phyloP scores from a whole-genome alignment of 2,113 vertebrate genomes.

The Thalassoma bifasciatum region DNA sequence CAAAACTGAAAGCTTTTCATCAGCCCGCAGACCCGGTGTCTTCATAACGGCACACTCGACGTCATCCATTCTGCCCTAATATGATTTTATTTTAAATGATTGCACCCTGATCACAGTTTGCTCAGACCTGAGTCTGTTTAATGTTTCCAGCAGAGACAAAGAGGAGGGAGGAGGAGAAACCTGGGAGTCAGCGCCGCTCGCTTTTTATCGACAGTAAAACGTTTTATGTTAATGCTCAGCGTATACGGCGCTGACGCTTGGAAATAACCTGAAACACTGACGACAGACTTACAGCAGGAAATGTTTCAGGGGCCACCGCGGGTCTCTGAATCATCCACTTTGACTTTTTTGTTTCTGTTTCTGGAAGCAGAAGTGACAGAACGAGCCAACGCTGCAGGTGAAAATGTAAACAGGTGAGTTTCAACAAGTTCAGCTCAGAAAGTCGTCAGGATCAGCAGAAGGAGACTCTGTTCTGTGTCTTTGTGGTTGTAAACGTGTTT shows the following conservation, averaged over 20 bases:
- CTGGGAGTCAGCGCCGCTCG: too few relatives aligned
- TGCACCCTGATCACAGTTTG: background rate
- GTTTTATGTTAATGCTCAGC: conserved; percentile 12
- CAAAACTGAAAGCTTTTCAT: conserved; percentile 13
- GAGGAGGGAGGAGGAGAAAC: too few relatives aligned
- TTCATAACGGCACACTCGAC: conserved; percentile 8
- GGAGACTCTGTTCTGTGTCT: too few relatives aligned
- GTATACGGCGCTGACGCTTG: background rate
- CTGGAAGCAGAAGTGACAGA: too few relatives aligned
- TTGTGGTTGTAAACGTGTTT: too few relatives aligned
- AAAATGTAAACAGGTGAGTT: too few relatives aligned
- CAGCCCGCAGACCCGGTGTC: conserved; percentile 1
- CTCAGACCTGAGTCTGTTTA: background rate
- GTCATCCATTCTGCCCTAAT: conserved; percentile 11
- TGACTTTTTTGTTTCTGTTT: too few relatives aligned
- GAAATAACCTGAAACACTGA: background rate
- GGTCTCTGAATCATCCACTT: too few relatives aligned
- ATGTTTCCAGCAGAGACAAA: conserved; percentile 2
- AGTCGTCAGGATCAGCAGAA: too few relatives aligned
- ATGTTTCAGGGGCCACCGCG: too few relatives aligned
- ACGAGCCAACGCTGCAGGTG: too few relatives aligned
- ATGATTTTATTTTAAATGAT: conserved; percentile 17
- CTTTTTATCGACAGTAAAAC: conserved; percentile 10
- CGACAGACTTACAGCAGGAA: background rate
- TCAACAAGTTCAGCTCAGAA: too few relatives aligned